Conservation (phyloP, 1,140 invertebrate genomes). For the Argopecten irradians region DNA sequence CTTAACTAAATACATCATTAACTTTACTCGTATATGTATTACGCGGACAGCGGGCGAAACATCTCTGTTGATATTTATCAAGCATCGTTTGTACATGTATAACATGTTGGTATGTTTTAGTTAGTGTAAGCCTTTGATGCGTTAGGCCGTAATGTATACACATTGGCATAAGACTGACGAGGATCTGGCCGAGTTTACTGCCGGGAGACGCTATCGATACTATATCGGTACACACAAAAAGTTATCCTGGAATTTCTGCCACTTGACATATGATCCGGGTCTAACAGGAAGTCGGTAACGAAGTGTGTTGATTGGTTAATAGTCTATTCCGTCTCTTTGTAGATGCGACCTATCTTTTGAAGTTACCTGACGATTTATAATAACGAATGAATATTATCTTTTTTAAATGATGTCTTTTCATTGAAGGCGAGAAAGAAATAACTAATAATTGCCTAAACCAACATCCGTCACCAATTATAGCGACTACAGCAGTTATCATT, state of each 20-base stretch:
- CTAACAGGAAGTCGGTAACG: neutral
- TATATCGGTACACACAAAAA: neutral
- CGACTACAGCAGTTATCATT: too few relatives aligned
- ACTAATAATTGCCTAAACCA: too few relatives aligned
- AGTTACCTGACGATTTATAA: too few relatives aligned
- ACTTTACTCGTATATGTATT: neutral
- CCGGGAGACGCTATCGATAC: neutral
- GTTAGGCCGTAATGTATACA: neutral
- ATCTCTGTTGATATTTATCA: neutral
- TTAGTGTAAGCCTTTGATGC: slow-evolving; percentile 4
- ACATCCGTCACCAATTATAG: too few relatives aligned
- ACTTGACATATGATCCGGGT: neutral
- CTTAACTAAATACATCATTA: neutral
- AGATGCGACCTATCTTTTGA: neutral
- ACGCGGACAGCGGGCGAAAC: neutral
- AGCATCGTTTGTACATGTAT: neutral
- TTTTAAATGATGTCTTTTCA: too few relatives aligned
- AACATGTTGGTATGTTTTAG: neutral
- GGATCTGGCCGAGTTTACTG: neutral
- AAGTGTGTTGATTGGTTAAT: neutral
- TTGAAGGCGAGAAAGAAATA: too few relatives aligned
- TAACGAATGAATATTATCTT: too few relatives aligned
- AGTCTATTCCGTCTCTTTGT: neutral
- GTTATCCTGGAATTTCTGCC: neutral
- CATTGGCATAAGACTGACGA: neutral